Evolutionary conservation across 64 coral and sea anemone species (phyloP).

Genomic region (Stichodactyla helianthus): DNA sequence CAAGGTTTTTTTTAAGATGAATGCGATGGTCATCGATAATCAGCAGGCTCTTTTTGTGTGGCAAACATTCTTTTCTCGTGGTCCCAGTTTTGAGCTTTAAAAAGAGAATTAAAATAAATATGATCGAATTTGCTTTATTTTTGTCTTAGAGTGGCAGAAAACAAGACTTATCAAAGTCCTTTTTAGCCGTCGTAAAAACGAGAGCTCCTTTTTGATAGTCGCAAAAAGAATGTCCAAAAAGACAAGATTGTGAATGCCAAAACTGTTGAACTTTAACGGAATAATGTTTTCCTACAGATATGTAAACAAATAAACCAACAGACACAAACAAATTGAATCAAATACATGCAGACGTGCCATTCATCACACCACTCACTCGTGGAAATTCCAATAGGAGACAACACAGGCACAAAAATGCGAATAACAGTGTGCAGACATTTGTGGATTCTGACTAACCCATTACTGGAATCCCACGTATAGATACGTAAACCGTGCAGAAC

Average conservation of each 20-base stretch:
- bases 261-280: not conserved
- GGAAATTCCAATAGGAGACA: constrained; percentile 4
- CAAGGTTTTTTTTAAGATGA: not conserved
- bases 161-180: not conserved
- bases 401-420: constrained; percentile 7
- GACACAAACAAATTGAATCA: not conserved
- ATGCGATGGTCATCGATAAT: not conserved
- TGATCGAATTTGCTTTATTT: not conserved
- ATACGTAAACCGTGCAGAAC: not conserved
- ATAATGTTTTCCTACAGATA: not conserved
- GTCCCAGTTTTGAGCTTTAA: not conserved
- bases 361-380: not conserved
- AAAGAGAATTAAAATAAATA: not conserved
- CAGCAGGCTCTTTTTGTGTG: not conserved
- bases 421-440: not conserved
- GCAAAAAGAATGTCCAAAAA: not conserved
- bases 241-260: not conserved
- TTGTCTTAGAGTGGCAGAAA: not conserved
- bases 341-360: not conserved
- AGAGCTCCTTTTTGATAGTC: not conserved
- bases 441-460: not conserved
- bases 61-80: not conserved
- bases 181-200: too few relatives aligned
- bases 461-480: not conserved
- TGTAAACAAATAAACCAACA: constrained; percentile 5